Conservation (phyloP, 2,797 vertebrate species). For the Trematomus bernacchii region DNA sequence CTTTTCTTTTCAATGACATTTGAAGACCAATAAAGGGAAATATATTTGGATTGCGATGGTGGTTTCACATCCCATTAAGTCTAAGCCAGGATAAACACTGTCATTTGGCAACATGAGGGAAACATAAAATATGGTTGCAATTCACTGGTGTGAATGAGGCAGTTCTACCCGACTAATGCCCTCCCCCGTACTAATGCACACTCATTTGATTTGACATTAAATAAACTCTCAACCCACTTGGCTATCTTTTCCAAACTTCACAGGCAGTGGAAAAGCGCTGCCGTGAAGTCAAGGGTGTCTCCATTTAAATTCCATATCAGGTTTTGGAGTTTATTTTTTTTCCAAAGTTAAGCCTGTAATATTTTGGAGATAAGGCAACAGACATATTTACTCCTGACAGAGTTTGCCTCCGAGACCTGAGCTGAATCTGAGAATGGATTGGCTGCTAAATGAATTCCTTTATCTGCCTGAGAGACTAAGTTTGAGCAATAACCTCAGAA, state of each 20-base stretch:
- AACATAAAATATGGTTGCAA: conserved; percentile 26
- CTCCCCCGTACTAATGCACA: conserved; percentile 4
- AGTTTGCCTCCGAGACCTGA: conserved; percentile 74
- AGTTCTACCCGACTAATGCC: conserved; percentile 1
- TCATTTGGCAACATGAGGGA: conserved; percentile 41
- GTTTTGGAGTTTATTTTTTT: conserved; percentile 40
- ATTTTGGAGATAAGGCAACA: conserved; percentile 76
- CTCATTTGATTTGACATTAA: conserved; percentile 48
- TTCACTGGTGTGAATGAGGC: conserved; percentile 22
- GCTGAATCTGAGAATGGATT: conserved; percentile 80
- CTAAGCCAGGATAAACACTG: conserved; percentile 47
- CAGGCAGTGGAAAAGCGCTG: conserved; percentile 36
- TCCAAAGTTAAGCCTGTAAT: conserved; percentile 66
- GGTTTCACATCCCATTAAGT: conserved; percentile 51
- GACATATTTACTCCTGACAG: conserved; percentile 78
- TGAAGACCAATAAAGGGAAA: conserved; percentile 63
- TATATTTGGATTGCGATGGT: conserved; percentile 30
- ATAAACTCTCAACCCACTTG: conserved; percentile 33
- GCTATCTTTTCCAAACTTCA: conserved; percentile 41
- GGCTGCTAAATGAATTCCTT: conserved; percentile 82
- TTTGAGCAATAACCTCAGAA: conserved; percentile 77
- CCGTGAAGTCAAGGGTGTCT: conserved; percentile 56
- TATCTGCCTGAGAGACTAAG: conserved; percentile 73
- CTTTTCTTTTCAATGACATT: conserved; percentile 53
- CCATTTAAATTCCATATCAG: conserved; percentile 57